Percentiles rank a stretch among this genome's conserved stretches.
Evolutionary conservation across 2,797 vertebrate genomes (phyloP).

Genomic region (Manis pentadactyla): DNA sequence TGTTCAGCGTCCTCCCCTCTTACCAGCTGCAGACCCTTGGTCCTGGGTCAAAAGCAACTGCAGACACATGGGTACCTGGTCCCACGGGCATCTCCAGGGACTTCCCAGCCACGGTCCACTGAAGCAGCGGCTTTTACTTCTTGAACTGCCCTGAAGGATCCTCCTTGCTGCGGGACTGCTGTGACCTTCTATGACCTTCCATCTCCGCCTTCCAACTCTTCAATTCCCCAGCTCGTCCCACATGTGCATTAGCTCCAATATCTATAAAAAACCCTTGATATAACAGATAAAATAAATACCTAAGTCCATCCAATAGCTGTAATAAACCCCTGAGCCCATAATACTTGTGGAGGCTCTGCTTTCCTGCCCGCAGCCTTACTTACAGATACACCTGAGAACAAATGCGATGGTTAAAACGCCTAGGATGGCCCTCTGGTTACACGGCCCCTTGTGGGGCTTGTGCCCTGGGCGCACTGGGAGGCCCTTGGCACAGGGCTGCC

Average conservation of each 20-base stretch:
- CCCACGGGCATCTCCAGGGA: background rate
- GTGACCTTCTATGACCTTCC: background rate
- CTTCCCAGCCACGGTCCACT: background rate
- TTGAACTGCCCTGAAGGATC: too few relatives aligned
- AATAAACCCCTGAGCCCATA: background rate
- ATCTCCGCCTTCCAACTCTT: background rate
- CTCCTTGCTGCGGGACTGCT: fast-evolving
- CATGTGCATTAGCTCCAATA: fast-evolving
- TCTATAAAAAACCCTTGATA: too few relatives aligned
- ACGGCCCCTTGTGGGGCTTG: too few relatives aligned
- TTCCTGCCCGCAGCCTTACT: background rate
- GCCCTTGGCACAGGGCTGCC: background rate
- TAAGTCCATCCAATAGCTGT: too few relatives aligned
- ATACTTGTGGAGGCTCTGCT: fast-evolving
- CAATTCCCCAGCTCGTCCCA: background rate
- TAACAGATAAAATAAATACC: too few relatives aligned
- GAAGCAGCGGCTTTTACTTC: fast-evolving
- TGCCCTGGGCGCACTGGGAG: background rate
- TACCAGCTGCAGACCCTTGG: background rate
- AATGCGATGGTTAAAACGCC: background rate
- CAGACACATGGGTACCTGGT: fast-evolving
- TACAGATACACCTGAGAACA: background rate
- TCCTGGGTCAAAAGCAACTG: fast-evolving
- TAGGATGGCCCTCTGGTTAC: too few relatives aligned
- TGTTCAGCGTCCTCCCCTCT: fast-evolving